Base-by-base conservation (phyloP, 2,797 vertebrate species). In the Tarsius wallacei region DNA sequence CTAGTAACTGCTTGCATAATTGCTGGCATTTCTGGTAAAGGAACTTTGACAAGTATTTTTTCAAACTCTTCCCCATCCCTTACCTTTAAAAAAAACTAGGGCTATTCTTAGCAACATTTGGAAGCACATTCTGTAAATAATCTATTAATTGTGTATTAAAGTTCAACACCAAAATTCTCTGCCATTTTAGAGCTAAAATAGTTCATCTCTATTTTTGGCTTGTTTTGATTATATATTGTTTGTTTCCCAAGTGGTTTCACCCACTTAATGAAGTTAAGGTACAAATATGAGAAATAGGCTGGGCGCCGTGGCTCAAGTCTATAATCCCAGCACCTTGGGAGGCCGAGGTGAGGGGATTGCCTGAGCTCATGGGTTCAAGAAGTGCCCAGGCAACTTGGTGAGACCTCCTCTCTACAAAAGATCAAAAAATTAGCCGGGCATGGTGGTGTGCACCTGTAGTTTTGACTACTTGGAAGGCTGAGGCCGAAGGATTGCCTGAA, bases 141-240 rank as follows among this genome's bases (percentile, higher is more conserved):
- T 81, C 51, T 83, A 8, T 78, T 42, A 87, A n/a, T 83, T 21
- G 1, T 53, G 2, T n/a, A 68, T 83, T 51, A 86, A 93, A 91
- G 28, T 77, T 93, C 31, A 91, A 57, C 21, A 24, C 13, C 86
- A 33, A 91, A 64, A 33, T 47, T 70, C 11, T 91, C 85, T 66
- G n/a, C 1, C 26, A 94, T 71, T 90, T 90, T 87, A 81, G 19
- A 66, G 26, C 24, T 81, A 84, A 96, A 78, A 87, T 76, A 24
- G 59, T 74, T 74, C 17, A 82, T 51, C 1, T 85, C 36, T 59
- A 49, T 57, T 81, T 64, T 90, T 55, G 36, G 17, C 19, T 68
- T 91, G 94, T 88, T 96, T 70, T 61, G 31, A 89, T 59, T 64
- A 36, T 28, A 22, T 82, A 8, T n/a, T 81, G 76, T 87, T 91